Conservation (phyloP, 2,888 invertebrate species). For the Lamproptera curius region DNA sequence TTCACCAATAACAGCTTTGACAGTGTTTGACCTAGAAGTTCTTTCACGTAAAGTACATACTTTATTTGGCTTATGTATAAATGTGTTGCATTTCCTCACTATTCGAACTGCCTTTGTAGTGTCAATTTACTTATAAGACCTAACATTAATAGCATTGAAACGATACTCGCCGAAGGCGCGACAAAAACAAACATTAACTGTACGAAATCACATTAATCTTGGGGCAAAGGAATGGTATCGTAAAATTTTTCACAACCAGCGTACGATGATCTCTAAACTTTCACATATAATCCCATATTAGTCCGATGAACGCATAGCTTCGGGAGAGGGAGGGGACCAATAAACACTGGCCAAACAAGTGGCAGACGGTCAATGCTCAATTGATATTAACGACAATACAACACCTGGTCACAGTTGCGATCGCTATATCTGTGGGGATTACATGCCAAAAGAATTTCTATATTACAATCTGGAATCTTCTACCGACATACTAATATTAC, state of each 20-base stretch:
- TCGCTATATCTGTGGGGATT: conserved; percentile 40
- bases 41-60: too few relatives aligned
- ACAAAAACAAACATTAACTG: conserved; percentile 43
- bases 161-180: conserved; percentile 5
- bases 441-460: conserved; percentile 38
- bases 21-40: too few relatives aligned
- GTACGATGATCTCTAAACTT: conserved; percentile 35
- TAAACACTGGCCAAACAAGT: conserved; percentile 39
- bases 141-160: conserved; percentile 2
- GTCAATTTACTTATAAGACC: conserved; percentile 2
- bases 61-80: too few relatives aligned
- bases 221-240: conserved; percentile 53
- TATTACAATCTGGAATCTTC: background rate
- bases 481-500: too few relatives aligned
- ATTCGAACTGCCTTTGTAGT: background rate
- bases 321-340: conserved; percentile 38
- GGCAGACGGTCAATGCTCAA: conserved; percentile 66
- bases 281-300: conserved; percentile 22
- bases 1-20: too few relatives aligned
- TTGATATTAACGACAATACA: conserved; percentile 71
- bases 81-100: too few relatives aligned
- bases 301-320: conserved; percentile 22
- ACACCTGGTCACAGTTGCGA: conserved; percentile 65
- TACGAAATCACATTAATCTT: conserved; percentile 64
- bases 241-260: conserved; percentile 62